A percentile compares a stretch with the other conserved stretches of the same genome.
These are phyloP conservation scores for Ammospiza caudacuta DNA, from an alignment of 2,113 vertebrate species.

Conservation along the genomic window DNA sequence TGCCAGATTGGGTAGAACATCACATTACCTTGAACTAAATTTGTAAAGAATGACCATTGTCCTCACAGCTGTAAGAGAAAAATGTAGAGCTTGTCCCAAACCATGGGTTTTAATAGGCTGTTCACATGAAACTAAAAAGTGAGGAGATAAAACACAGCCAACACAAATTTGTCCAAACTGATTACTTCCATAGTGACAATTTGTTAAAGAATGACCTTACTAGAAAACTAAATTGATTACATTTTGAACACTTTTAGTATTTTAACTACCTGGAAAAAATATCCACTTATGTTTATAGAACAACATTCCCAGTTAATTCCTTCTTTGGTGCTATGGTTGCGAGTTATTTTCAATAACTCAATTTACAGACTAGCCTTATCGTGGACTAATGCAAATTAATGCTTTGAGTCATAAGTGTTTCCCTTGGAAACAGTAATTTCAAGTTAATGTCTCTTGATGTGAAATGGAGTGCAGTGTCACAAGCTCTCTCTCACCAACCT, in stretches of 20 bases:
- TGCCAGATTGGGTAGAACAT: slow-evolving; percentile 45
- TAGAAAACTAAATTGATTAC: slow-evolving; percentile 28
- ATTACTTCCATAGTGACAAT: slow-evolving; percentile 40
- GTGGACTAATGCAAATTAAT: slow-evolving; percentile 66
- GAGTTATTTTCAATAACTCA: slow-evolving; percentile 68
- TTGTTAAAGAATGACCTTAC: slow-evolving; percentile 31
- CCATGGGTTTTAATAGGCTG: slow-evolving; percentile 25
- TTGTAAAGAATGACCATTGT: slow-evolving; percentile 67
- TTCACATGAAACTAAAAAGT: slow-evolving; percentile 29
- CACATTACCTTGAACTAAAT: slow-evolving; percentile 65
- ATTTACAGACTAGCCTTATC: slow-evolving; percentile 64
- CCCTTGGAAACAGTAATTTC: slow-evolving; percentile 70
- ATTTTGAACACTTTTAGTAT: slow-evolving; percentile 42
- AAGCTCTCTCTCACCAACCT: slow-evolving; percentile 51
- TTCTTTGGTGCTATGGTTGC: slow-evolving; percentile 44
- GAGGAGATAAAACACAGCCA: slow-evolving; percentile 18
- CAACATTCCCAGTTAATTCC: slow-evolving; percentile 52
- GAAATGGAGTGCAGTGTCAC: slow-evolving; percentile 69
- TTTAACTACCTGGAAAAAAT: slow-evolving; percentile 49
- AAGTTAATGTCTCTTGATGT: slow-evolving; percentile 69
- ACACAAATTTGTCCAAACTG: slow-evolving; percentile 32
- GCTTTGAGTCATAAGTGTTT: slow-evolving; percentile 69
- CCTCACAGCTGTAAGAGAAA: slow-evolving; percentile 46
- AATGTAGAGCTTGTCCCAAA: slow-evolving; percentile 49
- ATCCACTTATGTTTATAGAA: slow-evolving; percentile 25